A percentile compares a stretch with the other conserved stretches of the same genome.
Conservation (phyloP, 2,888 invertebrate genomes). For the Steinernema carpocapsae region DNA sequence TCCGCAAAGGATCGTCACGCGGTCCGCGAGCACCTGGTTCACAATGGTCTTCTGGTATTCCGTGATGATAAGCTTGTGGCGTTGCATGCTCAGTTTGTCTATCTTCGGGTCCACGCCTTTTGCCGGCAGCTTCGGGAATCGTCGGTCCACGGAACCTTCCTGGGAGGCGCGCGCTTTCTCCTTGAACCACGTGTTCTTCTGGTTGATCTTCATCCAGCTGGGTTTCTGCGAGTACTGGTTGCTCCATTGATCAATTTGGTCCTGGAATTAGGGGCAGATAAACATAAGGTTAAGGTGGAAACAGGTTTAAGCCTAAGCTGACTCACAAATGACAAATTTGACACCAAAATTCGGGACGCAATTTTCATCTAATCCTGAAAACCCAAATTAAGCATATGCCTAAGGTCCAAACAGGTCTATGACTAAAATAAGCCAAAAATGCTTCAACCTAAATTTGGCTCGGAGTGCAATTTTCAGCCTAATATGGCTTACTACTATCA, state of each 20-base stretch:
- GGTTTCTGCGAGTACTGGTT: not conserved
- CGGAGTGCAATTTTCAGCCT: no score
- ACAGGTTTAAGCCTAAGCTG: no score
- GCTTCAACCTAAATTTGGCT: no score
- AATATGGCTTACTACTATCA: no score
- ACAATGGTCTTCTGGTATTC: conserved; percentile 14
- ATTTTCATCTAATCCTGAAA: no score
- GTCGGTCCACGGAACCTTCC: not conserved
- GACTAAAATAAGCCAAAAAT: no score
- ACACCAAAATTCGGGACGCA: no score
- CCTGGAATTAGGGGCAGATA: not conserved
- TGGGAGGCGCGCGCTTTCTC: not conserved
- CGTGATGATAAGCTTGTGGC: conserved; percentile 8
- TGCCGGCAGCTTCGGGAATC: not conserved
- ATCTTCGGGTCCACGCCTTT: not conserved
- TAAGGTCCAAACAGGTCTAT: no score
- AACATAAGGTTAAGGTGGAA: no score
- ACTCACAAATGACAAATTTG: no score
- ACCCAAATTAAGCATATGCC: no score
- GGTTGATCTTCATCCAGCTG: conserved; percentile 1
- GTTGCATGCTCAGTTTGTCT: not conserved
- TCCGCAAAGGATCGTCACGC: conserved; percentile 72
- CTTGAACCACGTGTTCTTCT: conserved; percentile 14
- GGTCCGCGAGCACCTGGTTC: not conserved
- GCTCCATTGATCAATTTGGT: not conserved